These are phyloP conservation scores for Eristalinus aeneus DNA, from an alignment of 2,888 invertebrate genomes.

Conservation along the genomic window DNA sequence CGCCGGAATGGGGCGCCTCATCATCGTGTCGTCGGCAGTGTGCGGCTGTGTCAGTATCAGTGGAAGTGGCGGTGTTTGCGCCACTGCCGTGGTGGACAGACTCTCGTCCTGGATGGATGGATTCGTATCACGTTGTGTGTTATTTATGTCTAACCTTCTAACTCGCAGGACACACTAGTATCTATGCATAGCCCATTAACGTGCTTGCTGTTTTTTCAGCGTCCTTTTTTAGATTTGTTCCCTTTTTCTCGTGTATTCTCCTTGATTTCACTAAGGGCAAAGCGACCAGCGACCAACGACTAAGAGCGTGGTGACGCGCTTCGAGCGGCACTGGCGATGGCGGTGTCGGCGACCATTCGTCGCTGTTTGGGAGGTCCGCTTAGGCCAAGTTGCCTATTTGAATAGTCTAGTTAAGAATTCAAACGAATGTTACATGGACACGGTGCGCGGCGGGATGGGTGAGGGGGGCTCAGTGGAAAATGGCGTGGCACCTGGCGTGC, in stretches of 20 bases:
- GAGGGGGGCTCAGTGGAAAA: slow-evolving; percentile 3
- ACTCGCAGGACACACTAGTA: slow-evolving; percentile 39
- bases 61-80: neutral
- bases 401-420: slow-evolving; percentile 39
- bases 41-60: slow-evolving; percentile 7
- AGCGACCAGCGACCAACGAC: neutral
- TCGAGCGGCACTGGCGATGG: neutral
- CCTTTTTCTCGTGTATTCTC: neutral
- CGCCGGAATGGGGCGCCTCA: slow-evolving; percentile 10
- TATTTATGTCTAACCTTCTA: slow-evolving; percentile 52
- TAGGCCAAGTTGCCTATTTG: slow-evolving; percentile 35
- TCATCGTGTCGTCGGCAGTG: neutral
- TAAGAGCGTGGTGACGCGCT: no score
- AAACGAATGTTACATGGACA: slow-evolving; percentile 39
- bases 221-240: neutral
- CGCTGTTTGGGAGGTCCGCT: slow-evolving; percentile 4
- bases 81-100: neutral
- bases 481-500: slow-evolving; percentile 27
- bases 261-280: neutral
- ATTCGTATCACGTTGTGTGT: slow-evolving; percentile 35
- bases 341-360: neutral
- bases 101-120: slow-evolving; percentile 24
- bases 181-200: slow-evolving; percentile 7
- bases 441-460: no score
- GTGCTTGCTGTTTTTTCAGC: neutral